These are phyloP conservation scores for Criorhina ranunculi DNA, from an alignment of 2,888 invertebrate species.

Conservation along the genomic window DNA sequence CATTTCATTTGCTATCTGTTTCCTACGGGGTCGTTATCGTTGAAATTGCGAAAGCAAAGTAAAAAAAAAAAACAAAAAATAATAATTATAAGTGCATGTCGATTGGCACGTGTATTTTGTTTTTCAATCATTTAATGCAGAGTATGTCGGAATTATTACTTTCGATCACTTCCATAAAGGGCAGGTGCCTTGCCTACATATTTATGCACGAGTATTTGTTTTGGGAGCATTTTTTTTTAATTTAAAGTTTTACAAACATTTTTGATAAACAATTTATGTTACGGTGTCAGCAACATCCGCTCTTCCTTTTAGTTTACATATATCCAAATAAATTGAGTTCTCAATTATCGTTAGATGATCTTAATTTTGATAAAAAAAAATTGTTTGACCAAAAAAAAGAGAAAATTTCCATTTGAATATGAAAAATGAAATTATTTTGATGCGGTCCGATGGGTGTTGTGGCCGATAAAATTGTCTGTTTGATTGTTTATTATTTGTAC, in stretches of 20 bases:
- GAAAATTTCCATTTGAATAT: slow-evolving; percentile 15
- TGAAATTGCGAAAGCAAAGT: slow-evolving; percentile 32
- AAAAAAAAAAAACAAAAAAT: slow-evolving; percentile 24
- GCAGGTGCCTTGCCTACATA: too few relatives aligned
- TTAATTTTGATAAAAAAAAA: slow-evolving; percentile 22
- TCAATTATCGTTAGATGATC: slow-evolving; percentile 34
- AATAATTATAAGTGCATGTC: slow-evolving; percentile 54
- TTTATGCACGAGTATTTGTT: too few relatives aligned
- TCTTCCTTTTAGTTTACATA: neutral
- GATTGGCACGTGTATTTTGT: slow-evolving; percentile 53
- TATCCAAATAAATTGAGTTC: neutral
- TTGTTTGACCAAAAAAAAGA: neutral
- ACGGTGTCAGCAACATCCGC: neutral
- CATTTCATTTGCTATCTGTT: slow-evolving; percentile 12
- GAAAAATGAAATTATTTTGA: slow-evolving; percentile 37
- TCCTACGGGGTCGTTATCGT: slow-evolving; percentile 29
- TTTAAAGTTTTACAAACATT: too few relatives aligned
- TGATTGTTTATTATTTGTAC: slow-evolving; percentile 40
- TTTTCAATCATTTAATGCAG: slow-evolving; percentile 25
- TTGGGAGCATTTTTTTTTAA: too few relatives aligned
- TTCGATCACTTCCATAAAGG: too few relatives aligned
- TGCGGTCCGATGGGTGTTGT: slow-evolving; percentile 35
- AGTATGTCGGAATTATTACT: slow-evolving; percentile 17
- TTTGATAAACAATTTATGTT: too few relatives aligned
- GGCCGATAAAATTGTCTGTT: slow-evolving; percentile 48